phyloP scores from a whole-genome alignment of 2,888 invertebrate genomes.

The Andrena chrysosceles region DNA sequence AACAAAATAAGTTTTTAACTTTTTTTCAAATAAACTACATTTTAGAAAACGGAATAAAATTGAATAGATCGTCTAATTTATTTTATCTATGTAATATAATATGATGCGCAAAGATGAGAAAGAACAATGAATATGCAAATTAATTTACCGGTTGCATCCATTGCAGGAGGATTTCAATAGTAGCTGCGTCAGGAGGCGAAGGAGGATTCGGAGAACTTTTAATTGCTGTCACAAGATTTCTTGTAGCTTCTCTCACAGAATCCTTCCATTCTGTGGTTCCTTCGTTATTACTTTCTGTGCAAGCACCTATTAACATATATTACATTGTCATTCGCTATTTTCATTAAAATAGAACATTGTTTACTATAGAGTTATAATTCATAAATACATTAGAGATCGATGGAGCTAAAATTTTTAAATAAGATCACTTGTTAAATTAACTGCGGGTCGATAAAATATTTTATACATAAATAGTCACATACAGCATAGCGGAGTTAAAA shows the following conservation, averaged over 20 bases:
- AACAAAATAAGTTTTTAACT: neutral
- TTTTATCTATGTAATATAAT: neutral
- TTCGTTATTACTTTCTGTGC: constrained; percentile 73
- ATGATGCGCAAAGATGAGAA: neutral
- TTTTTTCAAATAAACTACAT: neutral
- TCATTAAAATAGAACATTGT: neutral
- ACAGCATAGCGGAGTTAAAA: no score
- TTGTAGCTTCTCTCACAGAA: constrained; percentile 87
- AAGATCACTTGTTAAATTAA: no score
- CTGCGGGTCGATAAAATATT: no score
- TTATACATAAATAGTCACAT: no score
- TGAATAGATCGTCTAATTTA: no score
- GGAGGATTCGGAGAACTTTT: constrained; percentile 89
- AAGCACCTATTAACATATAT: constrained; percentile 64
- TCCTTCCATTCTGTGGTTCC: constrained; percentile 80
- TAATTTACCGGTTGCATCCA: constrained; percentile 87
- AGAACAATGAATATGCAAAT: neutral
- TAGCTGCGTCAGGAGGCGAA: constrained; percentile 89
- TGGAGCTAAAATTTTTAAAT: no score
- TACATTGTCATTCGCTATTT: constrained; percentile 6
- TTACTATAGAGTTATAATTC: neutral
- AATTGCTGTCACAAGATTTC: constrained; percentile 88
- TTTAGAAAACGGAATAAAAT: neutral
- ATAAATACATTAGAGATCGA: neutral
- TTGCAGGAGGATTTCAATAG: constrained; percentile 88